Base-by-base conservation (phyloP, 2,888 invertebrate genomes). In the Toxonevra muliebris region DNA sequence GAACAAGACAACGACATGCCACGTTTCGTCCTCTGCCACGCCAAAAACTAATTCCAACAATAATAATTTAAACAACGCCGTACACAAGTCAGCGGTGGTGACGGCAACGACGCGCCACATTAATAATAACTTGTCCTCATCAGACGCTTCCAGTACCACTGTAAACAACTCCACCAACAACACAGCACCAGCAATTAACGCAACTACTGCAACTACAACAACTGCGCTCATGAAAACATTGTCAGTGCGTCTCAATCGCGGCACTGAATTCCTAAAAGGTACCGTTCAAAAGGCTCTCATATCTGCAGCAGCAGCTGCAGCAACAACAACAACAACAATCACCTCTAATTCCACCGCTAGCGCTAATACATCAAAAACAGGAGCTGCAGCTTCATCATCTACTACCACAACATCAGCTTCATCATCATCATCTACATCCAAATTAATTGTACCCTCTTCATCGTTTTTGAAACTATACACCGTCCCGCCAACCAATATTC, bases 231-330 rank as follows among this genome's bases (percentile, higher is more conserved):
- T 82, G 75, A 82, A 81, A 73, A 77, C 82, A 15, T 74, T 83
- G 17, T 79, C 82, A 1, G 83, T 83, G 61, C 81, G 82, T 42
- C 71, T 83, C 52, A 83, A 81, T 73, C 83, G 83, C 30, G 82
- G 82, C 66, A 81, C 83, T 42, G 83, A 82, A 71, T 77, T 80
- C 70, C 78, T 82, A 64, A 82, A 82, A 72, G 81, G 82, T 66
- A 82, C 83, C 60, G 82, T 84, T 48, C 83, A 84, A 61, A 83
- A 85, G 67, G 87, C 88, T 72, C 79, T 87, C 72, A 82, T 85
- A 19, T 57, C 48, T 57, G 57, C 30, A 59, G 20, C 65, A 42
- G n/a, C 17, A 58, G 50, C 15, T 58, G 9, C 13, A 65, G 52
- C 19, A 65, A 84, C 86, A 75, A 61, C 63, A 11, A 30, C 65